Evolutionary conservation across 2,113 vertebrate species (phyloP).

Genomic region (Poeciliopsis turrubarensis): DNA sequence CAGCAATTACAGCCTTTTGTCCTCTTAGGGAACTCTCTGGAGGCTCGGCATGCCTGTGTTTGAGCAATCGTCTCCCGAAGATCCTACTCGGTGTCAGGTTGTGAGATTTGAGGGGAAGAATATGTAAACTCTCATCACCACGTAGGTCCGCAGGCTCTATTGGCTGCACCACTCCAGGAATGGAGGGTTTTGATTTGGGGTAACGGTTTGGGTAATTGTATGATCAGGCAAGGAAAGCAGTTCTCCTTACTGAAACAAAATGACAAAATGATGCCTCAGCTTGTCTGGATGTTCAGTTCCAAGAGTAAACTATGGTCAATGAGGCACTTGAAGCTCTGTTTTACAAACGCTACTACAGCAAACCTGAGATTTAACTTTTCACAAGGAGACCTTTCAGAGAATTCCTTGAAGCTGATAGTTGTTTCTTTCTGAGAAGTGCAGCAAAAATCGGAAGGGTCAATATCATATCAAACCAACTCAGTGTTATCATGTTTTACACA

Average conservation of each 20-base stretch:
- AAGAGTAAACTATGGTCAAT: neutral
- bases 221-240: neutral
- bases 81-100: neutral
- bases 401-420: neutral
- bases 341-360: neutral
- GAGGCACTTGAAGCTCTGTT: neutral
- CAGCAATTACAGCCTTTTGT: constrained; percentile 8
- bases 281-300: constrained; percentile 5
- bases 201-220: neutral
- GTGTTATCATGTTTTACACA: too few relatives aligned
- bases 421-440: too few relatives aligned
- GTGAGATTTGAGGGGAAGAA: neutral
- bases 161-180: neutral
- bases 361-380: neutral
- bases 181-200: neutral
- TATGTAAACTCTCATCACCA: neutral
- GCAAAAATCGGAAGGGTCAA: too few relatives aligned
- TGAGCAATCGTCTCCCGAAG: neutral
- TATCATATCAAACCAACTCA: too few relatives aligned
- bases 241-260: neutral
- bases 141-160: neutral
- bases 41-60: neutral
- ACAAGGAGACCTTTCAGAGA: neutral
- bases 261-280: neutral
- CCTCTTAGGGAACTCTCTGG: neutral